Percentiles rank a stretch among this genome's conserved stretches.
Conservation (phyloP, 2,113 vertebrate genomes). For the Macquaria ambigua region DNA sequence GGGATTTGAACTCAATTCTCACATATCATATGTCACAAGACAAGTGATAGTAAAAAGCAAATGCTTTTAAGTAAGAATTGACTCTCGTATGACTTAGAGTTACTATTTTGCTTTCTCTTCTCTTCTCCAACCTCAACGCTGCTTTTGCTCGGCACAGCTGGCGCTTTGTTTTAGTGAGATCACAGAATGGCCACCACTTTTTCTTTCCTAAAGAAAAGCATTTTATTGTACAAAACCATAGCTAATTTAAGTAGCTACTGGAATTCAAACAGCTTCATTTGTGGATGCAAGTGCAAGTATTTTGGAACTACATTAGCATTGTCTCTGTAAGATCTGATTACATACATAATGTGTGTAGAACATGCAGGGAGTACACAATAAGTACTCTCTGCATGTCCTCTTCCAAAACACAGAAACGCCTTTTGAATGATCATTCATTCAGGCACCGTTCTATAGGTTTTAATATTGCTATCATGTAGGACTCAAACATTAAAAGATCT, state of each 20-base stretch:
- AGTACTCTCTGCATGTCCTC: neutral
- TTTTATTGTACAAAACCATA: neutral
- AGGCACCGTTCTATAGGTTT: conserved; percentile 19
- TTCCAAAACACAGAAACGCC: neutral
- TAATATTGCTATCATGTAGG: conserved; percentile 46
- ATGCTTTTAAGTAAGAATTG: neutral
- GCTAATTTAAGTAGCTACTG: neutral
- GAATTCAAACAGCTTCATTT: neutral
- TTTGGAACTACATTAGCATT: neutral
- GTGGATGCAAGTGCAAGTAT: neutral
- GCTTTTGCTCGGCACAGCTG: conserved; percentile 15
- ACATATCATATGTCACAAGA: neutral
- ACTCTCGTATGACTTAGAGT: neutral
- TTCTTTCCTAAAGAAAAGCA: neutral
- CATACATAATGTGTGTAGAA: neutral
- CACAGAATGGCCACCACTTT: neutral
- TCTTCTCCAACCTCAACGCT: neutral
- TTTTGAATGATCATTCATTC: conserved; percentile 29
- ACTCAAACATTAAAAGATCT: conserved; percentile 49
- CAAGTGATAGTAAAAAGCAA: neutral
- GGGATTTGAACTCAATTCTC: neutral
- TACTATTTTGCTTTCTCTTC: neutral
- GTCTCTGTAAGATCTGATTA: conserved; percentile 1
- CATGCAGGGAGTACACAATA: neutral
- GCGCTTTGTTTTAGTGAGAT: conserved; percentile 10